Conservation (phyloP, 2,113 vertebrate genomes). For the Struthidea cinerea region DNA sequence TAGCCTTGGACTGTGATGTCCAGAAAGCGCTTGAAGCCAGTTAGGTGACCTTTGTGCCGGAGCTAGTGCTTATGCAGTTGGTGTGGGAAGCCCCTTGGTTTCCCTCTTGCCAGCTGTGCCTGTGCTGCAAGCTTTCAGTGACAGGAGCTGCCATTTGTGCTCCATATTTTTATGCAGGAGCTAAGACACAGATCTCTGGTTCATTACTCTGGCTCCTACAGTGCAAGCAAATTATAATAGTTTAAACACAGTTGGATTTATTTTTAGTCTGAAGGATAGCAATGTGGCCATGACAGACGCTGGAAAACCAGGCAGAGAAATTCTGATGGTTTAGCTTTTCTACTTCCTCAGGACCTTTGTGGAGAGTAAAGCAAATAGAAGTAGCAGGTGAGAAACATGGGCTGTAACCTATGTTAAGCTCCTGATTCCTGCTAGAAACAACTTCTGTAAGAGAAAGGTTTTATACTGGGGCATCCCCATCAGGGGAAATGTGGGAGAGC, state of each 20-base stretch:
- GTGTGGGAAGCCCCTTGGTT: neutral
- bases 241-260: neutral
- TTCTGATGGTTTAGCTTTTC: neutral
- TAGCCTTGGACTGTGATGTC: neutral
- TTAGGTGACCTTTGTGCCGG: neutral
- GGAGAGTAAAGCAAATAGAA: neutral
- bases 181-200: neutral
- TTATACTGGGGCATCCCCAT: neutral
- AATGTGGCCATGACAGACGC: neutral
- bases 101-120: neutral
- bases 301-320: neutral
- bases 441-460: neutral
- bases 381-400: rapidly evolving
- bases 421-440: neutral
- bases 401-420: neutral
- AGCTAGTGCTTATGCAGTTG: neutral
- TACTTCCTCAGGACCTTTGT: neutral
- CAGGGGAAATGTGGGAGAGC: neutral
- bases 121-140: neutral
- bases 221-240: neutral
- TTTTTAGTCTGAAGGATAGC: neutral
- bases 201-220: neutral
- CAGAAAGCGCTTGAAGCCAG: neutral
- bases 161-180: neutral
- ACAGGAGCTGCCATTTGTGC: neutral